Evolutionary conservation across 2,888 invertebrate genomes (phyloP).

Genomic region (Aphidius colemani): DNA sequence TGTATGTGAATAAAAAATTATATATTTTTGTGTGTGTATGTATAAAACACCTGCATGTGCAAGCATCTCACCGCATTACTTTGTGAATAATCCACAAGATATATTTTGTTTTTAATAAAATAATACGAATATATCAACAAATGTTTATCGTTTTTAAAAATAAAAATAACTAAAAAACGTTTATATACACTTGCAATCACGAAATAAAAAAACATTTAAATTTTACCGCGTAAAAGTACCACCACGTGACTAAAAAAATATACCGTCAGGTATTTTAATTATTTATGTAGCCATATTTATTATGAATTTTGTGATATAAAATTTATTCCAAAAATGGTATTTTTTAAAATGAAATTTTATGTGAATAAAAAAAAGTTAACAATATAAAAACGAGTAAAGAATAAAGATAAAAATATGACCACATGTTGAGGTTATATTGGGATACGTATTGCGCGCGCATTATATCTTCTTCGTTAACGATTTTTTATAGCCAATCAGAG

Average conservation of each 20-base stretch:
- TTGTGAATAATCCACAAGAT: constrained; percentile 6
- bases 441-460: constrained; percentile 15
- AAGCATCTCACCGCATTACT: constrained; percentile 9
- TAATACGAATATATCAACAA: not conserved
- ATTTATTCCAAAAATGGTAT: too few species aligned
- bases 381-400: too few species aligned
- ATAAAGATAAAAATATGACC: not conserved
- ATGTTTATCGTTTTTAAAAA: constrained; percentile 1
- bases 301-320: too few species aligned
- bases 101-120: not conserved
- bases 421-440: not conserved
- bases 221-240: too few species aligned
- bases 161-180: not conserved
- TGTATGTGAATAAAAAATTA: not conserved
- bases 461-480: constrained; percentile 39
- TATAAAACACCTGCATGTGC: constrained; percentile 27
- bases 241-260: too few species aligned
- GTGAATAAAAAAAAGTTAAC: not conserved
- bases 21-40: not conserved
- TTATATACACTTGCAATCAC: too few species aligned
- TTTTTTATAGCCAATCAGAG: constrained; percentile 48
- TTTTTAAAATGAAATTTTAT: too few species aligned
- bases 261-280: too few species aligned
- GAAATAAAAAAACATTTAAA: too few species aligned
- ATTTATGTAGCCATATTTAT: too few species aligned